Percentiles rank a stretch among this genome's conserved stretches.
These are phyloP conservation scores for Alectura lathami DNA, from an alignment of 2,113 vertebrate genomes.

Conservation along the genomic window DNA sequence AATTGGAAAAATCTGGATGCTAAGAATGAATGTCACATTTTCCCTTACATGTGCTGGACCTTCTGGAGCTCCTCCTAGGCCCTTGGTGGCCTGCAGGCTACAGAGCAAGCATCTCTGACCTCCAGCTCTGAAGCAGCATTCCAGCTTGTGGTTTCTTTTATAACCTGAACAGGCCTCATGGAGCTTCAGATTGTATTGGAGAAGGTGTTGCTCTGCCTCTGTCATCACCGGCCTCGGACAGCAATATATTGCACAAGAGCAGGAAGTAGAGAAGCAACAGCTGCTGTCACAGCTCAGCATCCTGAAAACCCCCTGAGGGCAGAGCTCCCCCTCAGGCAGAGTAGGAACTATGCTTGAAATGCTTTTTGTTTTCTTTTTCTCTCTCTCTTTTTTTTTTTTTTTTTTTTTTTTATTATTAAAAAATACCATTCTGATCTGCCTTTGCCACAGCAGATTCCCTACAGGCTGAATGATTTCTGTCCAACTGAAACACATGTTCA, in stretches of 20 bases:
- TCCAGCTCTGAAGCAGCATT: background rate
- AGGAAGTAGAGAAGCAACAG: background rate
- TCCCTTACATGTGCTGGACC: background rate
- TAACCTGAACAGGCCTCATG: background rate
- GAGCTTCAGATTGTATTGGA: background rate
- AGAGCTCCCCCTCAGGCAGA: background rate
- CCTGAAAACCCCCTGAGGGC: background rate
- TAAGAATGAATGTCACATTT: background rate
- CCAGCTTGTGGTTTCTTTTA: background rate
- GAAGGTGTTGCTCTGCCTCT: background rate
- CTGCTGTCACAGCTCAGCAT: background rate
- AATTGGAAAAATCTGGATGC: constrained; percentile 56
- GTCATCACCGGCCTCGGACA: background rate
- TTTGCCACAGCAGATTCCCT: background rate
- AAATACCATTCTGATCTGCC: background rate
- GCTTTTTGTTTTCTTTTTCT: background rate
- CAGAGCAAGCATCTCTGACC: background rate
- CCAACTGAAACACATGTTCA: constrained; percentile 16
- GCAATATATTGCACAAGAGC: background rate
- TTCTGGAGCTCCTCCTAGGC: background rate
- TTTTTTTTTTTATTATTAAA: background rate
- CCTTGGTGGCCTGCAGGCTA: background rate
- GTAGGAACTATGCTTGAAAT: background rate
- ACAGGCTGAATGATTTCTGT: background rate
- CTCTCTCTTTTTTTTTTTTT: background rate